Evolutionary conservation across 2,888 invertebrate species (phyloP), one percentile per base, ranked within the genome.

Genomic region (Cybosia mesomella): DNA sequence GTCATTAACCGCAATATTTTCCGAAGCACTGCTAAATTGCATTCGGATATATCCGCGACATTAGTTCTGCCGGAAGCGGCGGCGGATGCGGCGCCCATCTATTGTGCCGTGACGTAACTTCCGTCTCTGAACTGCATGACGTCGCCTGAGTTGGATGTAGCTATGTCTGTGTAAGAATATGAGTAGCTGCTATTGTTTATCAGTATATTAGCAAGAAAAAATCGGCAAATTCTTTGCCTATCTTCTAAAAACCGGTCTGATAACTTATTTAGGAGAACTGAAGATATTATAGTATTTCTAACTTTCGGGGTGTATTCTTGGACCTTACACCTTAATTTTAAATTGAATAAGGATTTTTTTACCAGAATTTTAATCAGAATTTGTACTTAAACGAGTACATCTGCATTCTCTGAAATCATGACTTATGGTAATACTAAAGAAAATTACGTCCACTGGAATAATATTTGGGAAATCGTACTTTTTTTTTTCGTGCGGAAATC

Each of bases 1-100:
- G 78, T 86, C 88, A 90, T 90, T 91, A 89, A 90, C 90, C 92
- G 86, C 89, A 87, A 87, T 88, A 88, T 89, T 88, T 88, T 89
- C 84, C 83, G 70, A 83, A 88, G 83, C 85, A 77, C 88, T 79
- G 82, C 83, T 85, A 89, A 91, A 93, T 92, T 85, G 88, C 88
- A 85, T 87, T 85, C 92, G 92, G 92, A 92, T 87, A 85, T 87
- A 85, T 85, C 80, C 89, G 89, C 87, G 84, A 89, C 92, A 90
- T 92, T 91, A 89, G 85, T 74, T 77, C 79, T 73, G 77, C 77
- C 87, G 91, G 91, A 91, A 83, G 87, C 76, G 87, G 88, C 91
- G 89, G 87, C 92, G 92, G 92, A 92, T 82, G 83, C 81, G 84
- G 79, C 75, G 80, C 87, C 89, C 89, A 92, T 93, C 85, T 81